Evolutionary conservation across 2,888 invertebrate genomes (phyloP).

Genomic region (Brachycybe producta): DNA sequence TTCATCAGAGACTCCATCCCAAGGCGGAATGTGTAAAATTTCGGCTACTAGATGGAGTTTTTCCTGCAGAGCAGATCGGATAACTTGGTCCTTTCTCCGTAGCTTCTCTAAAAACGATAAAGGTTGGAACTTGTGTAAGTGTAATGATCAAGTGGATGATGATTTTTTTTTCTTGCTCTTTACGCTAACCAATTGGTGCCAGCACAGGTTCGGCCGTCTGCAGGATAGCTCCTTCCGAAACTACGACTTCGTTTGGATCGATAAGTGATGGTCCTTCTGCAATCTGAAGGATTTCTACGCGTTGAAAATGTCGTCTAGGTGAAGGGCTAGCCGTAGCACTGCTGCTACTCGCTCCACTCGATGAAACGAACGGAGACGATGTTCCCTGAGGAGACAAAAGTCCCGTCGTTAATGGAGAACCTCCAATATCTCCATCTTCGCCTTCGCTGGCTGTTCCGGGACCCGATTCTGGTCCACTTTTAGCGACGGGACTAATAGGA

Average conservation of each 20-base stretch:
- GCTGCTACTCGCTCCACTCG: background rate
- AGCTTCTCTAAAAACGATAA: slow-evolving; percentile 47
- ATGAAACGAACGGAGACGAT: background rate
- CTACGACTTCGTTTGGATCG: slow-evolving; percentile 58
- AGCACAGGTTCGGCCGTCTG: slow-evolving; percentile 57
- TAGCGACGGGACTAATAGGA: slow-evolving; percentile 10
- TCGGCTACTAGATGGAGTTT: slow-evolving; percentile 62
- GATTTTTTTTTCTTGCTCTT: too few species aligned
- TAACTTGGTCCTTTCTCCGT: slow-evolving; percentile 54
- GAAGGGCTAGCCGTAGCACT: slow-evolving; percentile 21
- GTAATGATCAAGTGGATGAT: too few species aligned
- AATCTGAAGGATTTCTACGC: slow-evolving; percentile 41
- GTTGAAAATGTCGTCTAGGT: slow-evolving; percentile 24
- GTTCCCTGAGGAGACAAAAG: slow-evolving; percentile 13
- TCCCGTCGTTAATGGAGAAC: too few species aligned
- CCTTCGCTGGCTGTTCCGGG: slow-evolving; percentile 14
- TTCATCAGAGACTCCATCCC: slow-evolving; percentile 48
- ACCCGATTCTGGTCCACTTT: too few species aligned
- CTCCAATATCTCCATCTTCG: slow-evolving; percentile 5
- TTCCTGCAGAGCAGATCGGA: slow-evolving; percentile 53
- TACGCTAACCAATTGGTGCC: slow-evolving; percentile 53
- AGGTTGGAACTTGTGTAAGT: too few species aligned
- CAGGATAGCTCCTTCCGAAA: slow-evolving; percentile 56
- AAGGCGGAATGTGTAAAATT: slow-evolving; percentile 59
- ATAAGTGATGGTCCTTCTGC: slow-evolving; percentile 49